phyloP scores from a whole-genome alignment of 2,797 vertebrate genomes.

The Anguilla pacifica region DNA sequence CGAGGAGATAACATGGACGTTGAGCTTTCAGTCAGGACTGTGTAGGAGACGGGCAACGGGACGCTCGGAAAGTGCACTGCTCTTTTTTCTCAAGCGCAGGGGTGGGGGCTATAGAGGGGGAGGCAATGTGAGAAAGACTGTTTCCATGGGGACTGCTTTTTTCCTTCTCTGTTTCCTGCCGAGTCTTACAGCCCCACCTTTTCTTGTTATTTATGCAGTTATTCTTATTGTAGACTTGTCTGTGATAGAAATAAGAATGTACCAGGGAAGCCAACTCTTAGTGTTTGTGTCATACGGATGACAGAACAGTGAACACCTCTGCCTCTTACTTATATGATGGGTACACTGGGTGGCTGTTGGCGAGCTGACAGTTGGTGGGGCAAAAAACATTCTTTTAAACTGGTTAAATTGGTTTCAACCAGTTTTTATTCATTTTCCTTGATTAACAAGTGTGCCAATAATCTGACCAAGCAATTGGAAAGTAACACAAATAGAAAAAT shows the following conservation, averaged over 20 bases:
- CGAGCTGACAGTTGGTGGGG: no score
- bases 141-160: constrained; percentile 4
- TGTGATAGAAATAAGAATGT: neutral
- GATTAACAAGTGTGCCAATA: no score
- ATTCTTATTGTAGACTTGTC: neutral
- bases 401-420: no score
- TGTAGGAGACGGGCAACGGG: neutral
- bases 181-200: neutral
- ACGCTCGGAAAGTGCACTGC: neutral
- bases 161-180: neutral
- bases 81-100: neutral
- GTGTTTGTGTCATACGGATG: no score
- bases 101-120: neutral
- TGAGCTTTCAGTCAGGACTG: neutral
- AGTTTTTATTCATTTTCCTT: no score
- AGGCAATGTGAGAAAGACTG: neutral
- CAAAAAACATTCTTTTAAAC: no score
- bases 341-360: neutral
- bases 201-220: neutral
- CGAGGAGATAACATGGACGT: neutral
- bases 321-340: neutral
- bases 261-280: neutral
- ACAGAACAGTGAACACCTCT: no score
- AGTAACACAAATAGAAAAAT: no score
- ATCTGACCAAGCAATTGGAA: no score